Base-by-base conservation (phyloP, 2,888 invertebrate species). In the Microplitis deprimator region DNA sequence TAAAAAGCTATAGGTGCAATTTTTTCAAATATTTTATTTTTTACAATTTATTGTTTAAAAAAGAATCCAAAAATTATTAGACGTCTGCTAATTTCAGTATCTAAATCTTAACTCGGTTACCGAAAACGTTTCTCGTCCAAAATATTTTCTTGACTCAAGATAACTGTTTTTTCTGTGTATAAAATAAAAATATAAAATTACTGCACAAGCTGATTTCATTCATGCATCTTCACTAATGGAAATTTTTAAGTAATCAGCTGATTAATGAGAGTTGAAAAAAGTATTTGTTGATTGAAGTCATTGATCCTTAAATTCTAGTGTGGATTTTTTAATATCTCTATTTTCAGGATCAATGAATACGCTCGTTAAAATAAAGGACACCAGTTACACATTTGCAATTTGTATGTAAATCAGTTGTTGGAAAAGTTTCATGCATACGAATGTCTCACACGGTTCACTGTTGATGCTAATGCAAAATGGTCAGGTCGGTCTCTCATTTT, bases 351-450 rank as follows among this genome's bases (percentile, higher is more conserved):
- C 62, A 62, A 62, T 20, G 20, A 62, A 62, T 62, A 62, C 6
- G 17, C 62, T 62, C 62, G 10, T 64, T 17, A 17, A 6, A 67
- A 6, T 38, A 29, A 41, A 39, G 62, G 41, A 40, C 29, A 38
- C 59, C n/a, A 60, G 10, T 59, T 29, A 67, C 40, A 74, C n/a
- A n/a, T 39, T 50, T 38, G 69, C 68, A 81, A 80, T 81, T 78
- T 80, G 78, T 75, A 80, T 81, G 76, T 60, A 80, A 70, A 80
- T 80, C 76, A 79, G 79, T 75, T 50, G 72, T 60, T 73, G 59
- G 70, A 67, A 76, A 80, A 81, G 73, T 79, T 79, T 77, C 79
- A 81, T 81, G 77, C 77, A 81, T 79, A 78, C 76, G 71, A 79
- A 81, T 79, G 79, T 79, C 73, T 39, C 59, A 29, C 50, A 61